phyloP scores from a whole-genome alignment of 2,888 invertebrate species.

The Cantharis rufa region DNA sequence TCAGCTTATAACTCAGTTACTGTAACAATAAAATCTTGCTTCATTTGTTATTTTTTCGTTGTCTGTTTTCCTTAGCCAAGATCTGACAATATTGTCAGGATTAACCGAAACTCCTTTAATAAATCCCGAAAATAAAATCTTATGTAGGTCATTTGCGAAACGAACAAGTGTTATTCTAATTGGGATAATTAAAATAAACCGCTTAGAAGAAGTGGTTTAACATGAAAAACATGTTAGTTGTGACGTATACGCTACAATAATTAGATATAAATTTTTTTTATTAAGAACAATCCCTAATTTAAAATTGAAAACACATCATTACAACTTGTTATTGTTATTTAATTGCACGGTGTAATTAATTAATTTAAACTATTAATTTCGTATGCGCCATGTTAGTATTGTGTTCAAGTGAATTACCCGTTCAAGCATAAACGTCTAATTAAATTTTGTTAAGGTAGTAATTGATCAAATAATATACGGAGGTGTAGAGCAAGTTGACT shows the following conservation, averaged over 20 bases:
- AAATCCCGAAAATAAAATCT: background rate
- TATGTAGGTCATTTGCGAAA: background rate
- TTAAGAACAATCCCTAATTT: background rate
- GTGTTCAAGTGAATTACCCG: background rate
- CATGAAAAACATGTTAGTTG: background rate
- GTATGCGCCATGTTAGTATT: background rate
- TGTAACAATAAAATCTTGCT: background rate
- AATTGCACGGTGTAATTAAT: background rate
- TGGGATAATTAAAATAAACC: background rate
- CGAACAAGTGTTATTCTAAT: background rate
- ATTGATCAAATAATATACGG: background rate
- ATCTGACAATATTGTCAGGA: background rate
- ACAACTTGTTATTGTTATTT: background rate
- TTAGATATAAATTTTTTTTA: background rate
- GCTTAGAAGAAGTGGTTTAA: background rate
- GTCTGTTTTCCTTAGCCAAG: background rate
- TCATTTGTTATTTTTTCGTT: background rate
- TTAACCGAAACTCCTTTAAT: too few species aligned
- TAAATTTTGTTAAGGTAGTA: background rate
- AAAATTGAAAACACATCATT: background rate
- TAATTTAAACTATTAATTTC: background rate
- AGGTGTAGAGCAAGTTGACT: background rate
- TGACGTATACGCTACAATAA: background rate
- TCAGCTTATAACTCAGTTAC: background rate
- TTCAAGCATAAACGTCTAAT: background rate